These are phyloP conservation scores for Artibeus lituratus DNA, from an alignment of 2,797 vertebrate genomes.

Conservation along the genomic window DNA sequence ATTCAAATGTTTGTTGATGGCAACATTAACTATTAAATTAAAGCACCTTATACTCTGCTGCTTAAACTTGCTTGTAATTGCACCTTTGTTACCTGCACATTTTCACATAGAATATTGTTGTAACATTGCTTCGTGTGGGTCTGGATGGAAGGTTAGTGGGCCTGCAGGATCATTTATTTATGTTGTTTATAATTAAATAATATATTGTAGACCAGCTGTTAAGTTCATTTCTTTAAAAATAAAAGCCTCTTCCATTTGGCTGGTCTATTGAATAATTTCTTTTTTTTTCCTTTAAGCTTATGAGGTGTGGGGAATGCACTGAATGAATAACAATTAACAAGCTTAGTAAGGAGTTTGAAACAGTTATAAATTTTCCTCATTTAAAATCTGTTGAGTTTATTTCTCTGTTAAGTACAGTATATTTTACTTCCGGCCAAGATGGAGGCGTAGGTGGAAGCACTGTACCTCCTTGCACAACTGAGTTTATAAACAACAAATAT, in stretches of 20 bases:
- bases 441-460: too few relatives aligned
- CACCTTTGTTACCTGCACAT: slow-evolving; percentile 85
- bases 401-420: not conserved
- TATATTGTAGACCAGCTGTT: slow-evolving; percentile 81
- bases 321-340: not conserved
- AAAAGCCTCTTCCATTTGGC: slow-evolving; percentile 83
- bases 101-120: slow-evolving; percentile 80
- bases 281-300: slow-evolving; percentile 57
- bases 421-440: too few relatives aligned
- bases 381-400: slow-evolving; percentile 23
- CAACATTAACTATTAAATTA: slow-evolving; percentile 79
- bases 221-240: slow-evolving; percentile 85
- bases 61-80: slow-evolving; percentile 86
- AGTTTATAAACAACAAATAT: too few relatives aligned
- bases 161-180: slow-evolving; percentile 79
- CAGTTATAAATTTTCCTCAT: slow-evolving; percentile 3
- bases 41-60: slow-evolving; percentile 88
- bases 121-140: slow-evolving; percentile 78
- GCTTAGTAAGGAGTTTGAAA: not conserved
- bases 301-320: not conserved
- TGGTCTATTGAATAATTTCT: slow-evolving; percentile 53
- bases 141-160: slow-evolving; percentile 77
- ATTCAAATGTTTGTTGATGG: slow-evolving; percentile 79
- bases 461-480: too few relatives aligned
- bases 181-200: slow-evolving; percentile 81